Percentiles rank a stretch among this genome's conserved stretches.
phyloP scores from a whole-genome alignment of 2,888 invertebrate genomes.

The Acleris cristana region DNA sequence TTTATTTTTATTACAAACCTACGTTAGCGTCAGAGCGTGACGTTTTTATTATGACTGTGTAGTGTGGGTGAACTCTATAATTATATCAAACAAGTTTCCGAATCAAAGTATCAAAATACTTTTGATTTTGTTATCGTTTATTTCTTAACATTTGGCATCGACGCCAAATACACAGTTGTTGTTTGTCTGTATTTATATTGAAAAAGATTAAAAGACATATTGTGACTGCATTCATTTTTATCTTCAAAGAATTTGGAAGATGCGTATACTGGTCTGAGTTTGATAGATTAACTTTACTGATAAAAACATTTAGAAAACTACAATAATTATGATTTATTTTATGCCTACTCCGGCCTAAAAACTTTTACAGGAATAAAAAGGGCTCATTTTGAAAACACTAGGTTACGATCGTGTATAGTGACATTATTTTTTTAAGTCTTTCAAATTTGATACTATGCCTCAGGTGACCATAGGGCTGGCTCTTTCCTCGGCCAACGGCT shows the following conservation, averaged over 20 bases:
- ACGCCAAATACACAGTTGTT: conserved; percentile 23
- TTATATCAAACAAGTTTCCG: not conserved
- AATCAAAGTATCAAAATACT: conserved; percentile 4
- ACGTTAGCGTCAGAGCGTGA: too few relatives aligned
- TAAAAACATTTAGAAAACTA: not conserved
- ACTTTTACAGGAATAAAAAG: too few relatives aligned
- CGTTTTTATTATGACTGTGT: not conserved
- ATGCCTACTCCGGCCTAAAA: too few relatives aligned
- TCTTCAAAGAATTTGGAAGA: not conserved
- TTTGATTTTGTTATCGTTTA: conserved; percentile 17
- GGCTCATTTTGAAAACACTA: too few relatives aligned
- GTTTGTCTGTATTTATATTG: conserved; percentile 11
- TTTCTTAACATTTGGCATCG: conserved; percentile 25
- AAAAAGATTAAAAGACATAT: not conserved
- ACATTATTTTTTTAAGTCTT: too few relatives aligned
- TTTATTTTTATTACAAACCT: too few relatives aligned
- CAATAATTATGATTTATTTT: too few relatives aligned
- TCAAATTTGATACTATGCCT: too few relatives aligned
- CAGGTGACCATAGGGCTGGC: too few relatives aligned
- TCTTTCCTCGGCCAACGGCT: too few relatives aligned
- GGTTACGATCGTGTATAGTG: too few relatives aligned
- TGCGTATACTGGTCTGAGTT: not conserved
- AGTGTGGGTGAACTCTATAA: not conserved
- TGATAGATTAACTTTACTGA: not conserved
- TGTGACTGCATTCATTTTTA: conserved; percentile 1